Evolutionary conservation across 2,113 vertebrate species (phyloP), one percentile per base, ranked within the genome.

Genomic region (Ceyx melanurus): DNA sequence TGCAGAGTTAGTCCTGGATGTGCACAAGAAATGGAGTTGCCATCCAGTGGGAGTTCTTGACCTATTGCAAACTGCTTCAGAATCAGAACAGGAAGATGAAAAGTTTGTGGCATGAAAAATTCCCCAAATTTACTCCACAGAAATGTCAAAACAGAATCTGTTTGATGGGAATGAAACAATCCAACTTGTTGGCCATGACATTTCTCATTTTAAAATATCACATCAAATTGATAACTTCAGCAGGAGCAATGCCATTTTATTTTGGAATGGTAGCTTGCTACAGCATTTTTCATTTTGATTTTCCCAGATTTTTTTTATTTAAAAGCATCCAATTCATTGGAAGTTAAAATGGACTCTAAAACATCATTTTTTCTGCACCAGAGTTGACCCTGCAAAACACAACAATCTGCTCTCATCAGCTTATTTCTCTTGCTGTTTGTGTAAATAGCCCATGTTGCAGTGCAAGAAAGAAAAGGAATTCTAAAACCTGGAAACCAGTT

Each of bases 71-170:
- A 92, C 58, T 61, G 71, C 84, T 87, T 72, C 56, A 74, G 75
- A 86, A 80, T 67, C 72, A 83, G 43, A 91, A 80, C 1, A 15
- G 71, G 54, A 94, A 91, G 72, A 74, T 23, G 37, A 88, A 73
- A 90, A 80, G 76, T 80, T 81, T 14, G 13, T 42, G 82, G 72
- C 0, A 48, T 56, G 35, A 94, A 91, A 89, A 80, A 81, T 70
- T 88, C 53, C 40, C 23, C 33, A 79, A 73, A 62, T 42, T 50
- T 80, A 73, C 75, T 58, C 64, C 82, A 77, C 29, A 67, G 72
- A 95, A 94, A 91, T 64, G 79, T 90, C 88, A 93, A 88, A 91
- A 82, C 67, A 88, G 73, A 92, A 91, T n/a, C 46, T 37, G 28
- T 67, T 88, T 77, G 72, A 80, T 71, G 53, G 56, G 68, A 95